Conservation (phyloP, 2,888 invertebrate species). For the Arrhopalites spinosus region DNA sequence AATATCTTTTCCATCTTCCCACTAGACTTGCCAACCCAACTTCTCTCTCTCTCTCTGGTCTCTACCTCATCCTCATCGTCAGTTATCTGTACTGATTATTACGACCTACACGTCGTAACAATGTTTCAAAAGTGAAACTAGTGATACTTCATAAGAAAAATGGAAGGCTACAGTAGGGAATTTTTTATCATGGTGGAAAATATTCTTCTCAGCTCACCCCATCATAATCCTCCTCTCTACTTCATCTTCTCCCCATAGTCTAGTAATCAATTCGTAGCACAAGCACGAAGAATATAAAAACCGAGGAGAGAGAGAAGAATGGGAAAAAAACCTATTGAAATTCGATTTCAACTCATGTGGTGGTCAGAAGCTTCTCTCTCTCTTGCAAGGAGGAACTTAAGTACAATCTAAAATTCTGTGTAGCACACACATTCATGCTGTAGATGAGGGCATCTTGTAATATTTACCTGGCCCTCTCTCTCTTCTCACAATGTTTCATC, state of each 20-base stretch:
- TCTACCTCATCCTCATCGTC: conserved; percentile 5
- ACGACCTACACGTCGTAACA: conserved; percentile 28
- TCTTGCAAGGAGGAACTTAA: neutral
- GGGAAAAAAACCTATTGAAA: conserved; percentile 12
- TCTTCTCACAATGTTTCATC: too few species aligned
- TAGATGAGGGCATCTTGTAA: too few species aligned
- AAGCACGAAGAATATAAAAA: conserved; percentile 8
- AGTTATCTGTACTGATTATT: conserved; percentile 32
- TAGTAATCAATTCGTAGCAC: conserved; percentile 33
- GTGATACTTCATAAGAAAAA: too few species aligned
- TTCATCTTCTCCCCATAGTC: conserved; percentile 25
- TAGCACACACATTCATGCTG: neutral
- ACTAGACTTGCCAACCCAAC: too few species aligned
- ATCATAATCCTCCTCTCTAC: neutral
- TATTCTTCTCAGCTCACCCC: neutral
- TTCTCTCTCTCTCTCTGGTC: neutral
- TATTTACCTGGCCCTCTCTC: neutral
- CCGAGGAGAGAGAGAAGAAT: neutral
- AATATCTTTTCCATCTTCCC: too few species aligned
- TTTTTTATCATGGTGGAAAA: neutral
- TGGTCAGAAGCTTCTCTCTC: neutral
- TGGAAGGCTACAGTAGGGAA: neutral
- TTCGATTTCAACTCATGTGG: conserved; percentile 27
- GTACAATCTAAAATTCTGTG: neutral
- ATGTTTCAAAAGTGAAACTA: too few species aligned